Conservation (phyloP, 2,888 invertebrate genomes). For the Bellardia pandia region DNA sequence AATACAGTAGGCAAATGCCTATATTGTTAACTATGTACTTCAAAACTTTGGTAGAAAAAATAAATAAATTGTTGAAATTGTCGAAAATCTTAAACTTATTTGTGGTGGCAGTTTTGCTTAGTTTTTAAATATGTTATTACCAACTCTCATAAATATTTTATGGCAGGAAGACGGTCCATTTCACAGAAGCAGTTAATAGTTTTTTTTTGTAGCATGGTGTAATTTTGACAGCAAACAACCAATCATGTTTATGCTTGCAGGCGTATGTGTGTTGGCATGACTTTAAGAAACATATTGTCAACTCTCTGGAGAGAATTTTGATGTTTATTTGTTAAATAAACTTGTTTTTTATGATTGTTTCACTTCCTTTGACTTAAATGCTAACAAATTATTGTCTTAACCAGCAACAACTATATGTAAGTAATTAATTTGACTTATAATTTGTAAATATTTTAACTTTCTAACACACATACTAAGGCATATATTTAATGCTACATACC, state of each 20-base stretch:
- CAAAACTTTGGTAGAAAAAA: no score
- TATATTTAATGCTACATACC: background rate
- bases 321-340: slow-evolving; percentile 13
- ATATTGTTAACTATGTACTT: no score
- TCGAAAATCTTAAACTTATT: no score
- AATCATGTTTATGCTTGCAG: background rate
- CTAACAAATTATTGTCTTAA: slow-evolving; percentile 65
- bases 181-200: no score
- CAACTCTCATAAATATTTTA: no score
- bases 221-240: no score
- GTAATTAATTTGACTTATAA: slow-evolving; percentile 67
- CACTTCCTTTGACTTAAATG: slow-evolving; percentile 30
- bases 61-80: no score
- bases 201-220: background rate
- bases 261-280: background rate
- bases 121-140: no score
- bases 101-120: no score
- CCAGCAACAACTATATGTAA: slow-evolving; percentile 30
- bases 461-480: background rate
- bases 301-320: slow-evolving; percentile 42
- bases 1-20: no score
- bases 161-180: no score
- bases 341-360: background rate
- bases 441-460: slow-evolving; percentile 36
- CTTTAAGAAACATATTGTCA: background rate